These are phyloP conservation scores for Microctonus brassicae DNA, from an alignment of 2,888 invertebrate species.

Conservation along the genomic window DNA sequence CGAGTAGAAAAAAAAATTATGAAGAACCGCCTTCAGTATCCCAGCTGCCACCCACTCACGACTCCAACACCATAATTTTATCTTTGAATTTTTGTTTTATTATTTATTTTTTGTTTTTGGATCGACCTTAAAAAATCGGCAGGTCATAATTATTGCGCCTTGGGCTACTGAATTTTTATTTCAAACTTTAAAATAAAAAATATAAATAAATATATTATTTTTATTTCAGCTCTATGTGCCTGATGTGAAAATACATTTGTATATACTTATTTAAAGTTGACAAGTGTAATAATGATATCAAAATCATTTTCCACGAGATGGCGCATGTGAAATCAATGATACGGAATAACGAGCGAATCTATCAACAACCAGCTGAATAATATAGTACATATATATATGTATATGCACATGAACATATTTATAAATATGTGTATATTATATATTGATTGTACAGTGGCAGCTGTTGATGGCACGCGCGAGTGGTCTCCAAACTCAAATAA, in stretches of 20 bases:
- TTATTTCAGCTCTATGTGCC: neutral
- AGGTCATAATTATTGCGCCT: slow-evolving; percentile 33
- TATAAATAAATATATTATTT: neutral
- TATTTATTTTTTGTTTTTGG: neutral
- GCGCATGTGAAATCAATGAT: slow-evolving; percentile 18
- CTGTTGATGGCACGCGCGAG: slow-evolving; percentile 63
- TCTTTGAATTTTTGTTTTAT: neutral
- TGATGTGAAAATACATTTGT: neutral
- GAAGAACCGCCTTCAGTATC: slow-evolving; percentile 38
- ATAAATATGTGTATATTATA: neutral
- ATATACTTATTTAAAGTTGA: neutral
- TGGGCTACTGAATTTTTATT: slow-evolving; percentile 28
- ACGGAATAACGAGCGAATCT: slow-evolving; percentile 24
- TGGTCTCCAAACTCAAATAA: slow-evolving; percentile 57
- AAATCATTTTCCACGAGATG: slow-evolving; percentile 8
- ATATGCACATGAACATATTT: neutral
- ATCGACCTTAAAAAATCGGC: slow-evolving; percentile 23
- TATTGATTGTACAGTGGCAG: slow-evolving; percentile 45
- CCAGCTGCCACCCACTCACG: slow-evolving; percentile 42
- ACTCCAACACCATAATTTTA: slow-evolving; percentile 16
- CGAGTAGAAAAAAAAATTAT: neutral
- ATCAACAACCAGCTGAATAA: slow-evolving; percentile 16
- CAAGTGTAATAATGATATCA: neutral
- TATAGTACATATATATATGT: neutral
- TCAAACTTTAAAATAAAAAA: neutral